Percentiles rank a stretch among this genome's conserved stretches.
These are phyloP conservation scores for Bombus picipes DNA, from an alignment of 1,140 invertebrate species.

Conservation along the genomic window DNA sequence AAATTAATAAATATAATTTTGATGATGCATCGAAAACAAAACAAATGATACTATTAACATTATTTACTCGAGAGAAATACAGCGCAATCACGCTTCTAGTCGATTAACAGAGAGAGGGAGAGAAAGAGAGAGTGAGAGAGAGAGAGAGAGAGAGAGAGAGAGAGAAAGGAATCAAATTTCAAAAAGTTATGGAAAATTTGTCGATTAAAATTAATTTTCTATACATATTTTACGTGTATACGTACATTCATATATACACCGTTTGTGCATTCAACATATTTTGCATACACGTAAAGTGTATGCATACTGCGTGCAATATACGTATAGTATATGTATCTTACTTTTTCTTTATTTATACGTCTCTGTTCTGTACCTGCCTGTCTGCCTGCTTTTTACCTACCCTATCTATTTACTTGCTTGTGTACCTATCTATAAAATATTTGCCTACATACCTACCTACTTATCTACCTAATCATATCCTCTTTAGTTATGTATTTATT, in stretches of 20 bases:
- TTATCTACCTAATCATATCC: slow-evolving; percentile 11
- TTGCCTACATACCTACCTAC: slow-evolving; percentile 16
- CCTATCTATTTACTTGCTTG: neutral
- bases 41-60: neutral
- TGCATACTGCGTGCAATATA: slow-evolving; percentile 14
- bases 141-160: neutral
- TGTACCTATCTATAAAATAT: neutral
- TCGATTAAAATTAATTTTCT: slow-evolving; percentile 36
- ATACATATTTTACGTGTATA: slow-evolving; percentile 17
- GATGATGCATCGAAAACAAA: neutral
- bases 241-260: slow-evolving; percentile 12
- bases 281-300: neutral
- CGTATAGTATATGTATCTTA: neutral
- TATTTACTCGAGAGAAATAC: neutral
- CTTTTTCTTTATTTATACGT: slow-evolving; percentile 2
- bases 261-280: slow-evolving; percentile 2
- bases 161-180: slow-evolving; percentile 16
- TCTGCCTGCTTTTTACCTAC: neutral
- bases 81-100: slow-evolving; percentile 18
- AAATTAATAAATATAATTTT: neutral
- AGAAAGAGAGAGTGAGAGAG: neutral
- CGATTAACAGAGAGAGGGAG: slow-evolving; percentile 29
- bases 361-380: neutral
- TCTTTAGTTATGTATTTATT: neutral
- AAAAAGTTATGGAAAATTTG: slow-evolving; percentile 32